Evolutionary conservation across 2,888 invertebrate species (phyloP).

Genomic region (Drosophila aldrichi): DNA sequence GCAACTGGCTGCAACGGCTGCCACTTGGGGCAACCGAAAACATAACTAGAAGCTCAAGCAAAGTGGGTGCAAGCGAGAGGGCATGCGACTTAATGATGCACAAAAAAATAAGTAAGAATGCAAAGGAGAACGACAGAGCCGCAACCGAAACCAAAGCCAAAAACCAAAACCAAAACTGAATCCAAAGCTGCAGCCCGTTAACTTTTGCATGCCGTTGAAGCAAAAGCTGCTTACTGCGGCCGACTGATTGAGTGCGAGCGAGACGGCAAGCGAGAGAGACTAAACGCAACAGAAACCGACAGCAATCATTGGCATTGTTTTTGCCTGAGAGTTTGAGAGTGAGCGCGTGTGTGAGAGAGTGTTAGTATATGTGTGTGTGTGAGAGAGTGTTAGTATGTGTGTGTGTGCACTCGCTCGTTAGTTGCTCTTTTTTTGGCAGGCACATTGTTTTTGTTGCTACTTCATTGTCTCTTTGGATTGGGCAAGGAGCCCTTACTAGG

Average conservation of each 20-base stretch:
- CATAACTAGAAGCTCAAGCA: slow-evolving; percentile 17
- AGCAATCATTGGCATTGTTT: slow-evolving; percentile 30
- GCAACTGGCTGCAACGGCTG: slow-evolving; percentile 23
- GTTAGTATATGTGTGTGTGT: background rate
- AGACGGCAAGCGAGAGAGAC: background rate
- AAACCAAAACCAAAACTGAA: slow-evolving; percentile 34
- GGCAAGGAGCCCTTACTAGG: slow-evolving; percentile 5
- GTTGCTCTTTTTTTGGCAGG: slow-evolving; percentile 54
- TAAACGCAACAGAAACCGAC: background rate
- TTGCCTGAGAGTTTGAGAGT: slow-evolving; percentile 11
- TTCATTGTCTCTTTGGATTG: slow-evolving; percentile 38
- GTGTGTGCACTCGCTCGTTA: slow-evolving; percentile 57
- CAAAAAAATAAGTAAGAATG: slow-evolving; percentile 13
- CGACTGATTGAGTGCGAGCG: slow-evolving; percentile 13
- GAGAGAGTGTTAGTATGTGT: too few species aligned
- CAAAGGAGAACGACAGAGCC: slow-evolving; percentile 18
- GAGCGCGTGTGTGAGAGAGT: slow-evolving; percentile 7
- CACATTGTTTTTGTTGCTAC: slow-evolving; percentile 43
- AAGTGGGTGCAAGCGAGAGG: background rate
- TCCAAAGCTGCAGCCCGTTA: slow-evolving; percentile 39
- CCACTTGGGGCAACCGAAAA: slow-evolving; percentile 31
- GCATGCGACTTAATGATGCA: slow-evolving; percentile 46
- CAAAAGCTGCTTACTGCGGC: slow-evolving; percentile 53
- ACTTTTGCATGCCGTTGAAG: slow-evolving; percentile 35
- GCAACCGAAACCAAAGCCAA: slow-evolving; percentile 16